phyloP scores from a whole-genome alignment of 30 jellyfish, hydroid and myxozoan genomes.

The Aurelia aurita complex sp. Pacific region DNA sequence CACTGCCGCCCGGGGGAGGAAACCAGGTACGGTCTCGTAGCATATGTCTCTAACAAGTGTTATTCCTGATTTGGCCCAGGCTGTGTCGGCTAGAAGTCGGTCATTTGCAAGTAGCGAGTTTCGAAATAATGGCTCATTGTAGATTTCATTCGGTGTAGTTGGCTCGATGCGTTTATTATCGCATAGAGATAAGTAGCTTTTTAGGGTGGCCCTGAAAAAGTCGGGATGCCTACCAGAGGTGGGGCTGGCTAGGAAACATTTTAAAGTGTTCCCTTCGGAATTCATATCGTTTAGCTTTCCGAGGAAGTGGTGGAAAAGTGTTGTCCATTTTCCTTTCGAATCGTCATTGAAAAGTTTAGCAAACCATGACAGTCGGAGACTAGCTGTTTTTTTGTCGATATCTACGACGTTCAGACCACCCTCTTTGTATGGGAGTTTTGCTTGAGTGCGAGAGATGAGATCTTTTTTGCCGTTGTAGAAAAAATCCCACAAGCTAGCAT shows the following conservation, averaged over 20 bases:
- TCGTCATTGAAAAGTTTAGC: constrained; percentile 21
- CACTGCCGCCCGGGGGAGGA: too few relatives aligned
- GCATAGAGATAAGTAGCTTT: neutral
- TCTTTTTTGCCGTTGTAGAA: constrained; percentile 11
- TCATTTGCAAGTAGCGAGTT: neutral
- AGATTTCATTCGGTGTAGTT: neutral
- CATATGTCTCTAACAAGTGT: neutral
- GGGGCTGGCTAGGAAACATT: neutral
- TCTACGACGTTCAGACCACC: constrained; percentile 36
- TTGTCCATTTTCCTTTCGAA: neutral
- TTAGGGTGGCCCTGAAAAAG: neutral
- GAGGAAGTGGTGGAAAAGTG: neutral
- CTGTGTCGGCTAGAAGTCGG: neutral
- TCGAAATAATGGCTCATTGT: neutral
- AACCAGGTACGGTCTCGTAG: too few relatives aligned
- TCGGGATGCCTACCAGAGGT: neutral
- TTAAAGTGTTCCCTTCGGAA: neutral
- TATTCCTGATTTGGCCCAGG: neutral
- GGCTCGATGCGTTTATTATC: neutral
- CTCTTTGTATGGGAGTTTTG: constrained; percentile 26
- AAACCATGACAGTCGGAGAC: constrained; percentile 26
- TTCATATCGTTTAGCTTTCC: neutral
- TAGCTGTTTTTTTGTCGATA: neutral
- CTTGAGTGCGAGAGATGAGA: constrained; percentile 17
- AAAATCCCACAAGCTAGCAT: constrained; percentile 19